Percentiles rank a stretch among this genome's conserved stretches.
Evolutionary conservation across 1,140 invertebrate genomes (phyloP).

Genomic region (Megathymus violae): DNA sequence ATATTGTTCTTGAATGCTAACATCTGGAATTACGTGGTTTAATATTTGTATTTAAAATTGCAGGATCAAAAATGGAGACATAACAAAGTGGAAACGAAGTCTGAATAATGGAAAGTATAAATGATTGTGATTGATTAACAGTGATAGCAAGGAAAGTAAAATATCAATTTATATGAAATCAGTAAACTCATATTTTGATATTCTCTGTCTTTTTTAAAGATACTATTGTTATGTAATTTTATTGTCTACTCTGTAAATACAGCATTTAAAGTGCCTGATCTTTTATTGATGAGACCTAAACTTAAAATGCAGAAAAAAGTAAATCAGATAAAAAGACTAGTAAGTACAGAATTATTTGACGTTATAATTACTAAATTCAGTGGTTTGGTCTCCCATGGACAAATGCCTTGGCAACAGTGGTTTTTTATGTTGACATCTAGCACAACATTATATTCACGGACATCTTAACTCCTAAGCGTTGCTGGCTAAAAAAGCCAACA

Average conservation of each 20-base stretch:
- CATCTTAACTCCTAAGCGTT: no score
- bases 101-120: conserved; percentile 51
- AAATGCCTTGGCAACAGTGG: no score
- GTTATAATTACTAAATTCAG: no score
- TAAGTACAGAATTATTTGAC: no score
- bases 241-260: conserved; percentile 16
- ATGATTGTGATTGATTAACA: conserved; percentile 28
- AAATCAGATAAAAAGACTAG: no score
- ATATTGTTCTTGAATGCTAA: neutral
- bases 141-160: conserved; percentile 24
- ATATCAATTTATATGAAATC: conserved; percentile 37
- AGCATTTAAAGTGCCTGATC: neutral
- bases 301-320: no score
- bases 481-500: no score
- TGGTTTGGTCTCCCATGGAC: no score
- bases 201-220: conserved; percentile 54
- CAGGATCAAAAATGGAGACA: conserved; percentile 80
- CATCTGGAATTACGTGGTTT: neutral
- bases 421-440: no score
- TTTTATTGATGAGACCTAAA: neutral
- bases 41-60: conserved; percentile 41
- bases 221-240: conserved; percentile 26
- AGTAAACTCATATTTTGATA: conserved; percentile 71
- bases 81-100: conserved; percentile 71
- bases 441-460: no score